Conservation (phyloP, 2,113 vertebrate genomes). For the Petrocephalus zakoni region DNA sequence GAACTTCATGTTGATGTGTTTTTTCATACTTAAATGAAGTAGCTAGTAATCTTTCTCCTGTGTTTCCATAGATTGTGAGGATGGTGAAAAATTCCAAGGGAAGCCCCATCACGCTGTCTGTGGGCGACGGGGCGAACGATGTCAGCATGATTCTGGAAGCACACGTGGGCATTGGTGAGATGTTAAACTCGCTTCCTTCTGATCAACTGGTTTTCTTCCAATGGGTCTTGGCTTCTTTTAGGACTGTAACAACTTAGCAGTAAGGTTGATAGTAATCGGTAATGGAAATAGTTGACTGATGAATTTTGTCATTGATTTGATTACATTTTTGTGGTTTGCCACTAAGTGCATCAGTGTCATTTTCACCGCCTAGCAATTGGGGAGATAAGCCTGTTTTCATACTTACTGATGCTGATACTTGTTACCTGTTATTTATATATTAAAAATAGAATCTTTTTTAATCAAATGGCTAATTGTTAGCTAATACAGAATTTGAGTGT, state of each 20-base stretch:
- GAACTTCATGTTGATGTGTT: not conserved
- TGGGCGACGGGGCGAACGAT: conserved; percentile 95
- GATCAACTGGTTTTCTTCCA: not conserved
- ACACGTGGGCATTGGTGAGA: conserved; percentile 90
- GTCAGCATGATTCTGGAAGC: conserved; percentile 99
- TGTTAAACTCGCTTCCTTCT: not conserved
- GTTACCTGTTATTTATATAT: not conserved
- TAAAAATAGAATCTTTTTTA: not conserved
- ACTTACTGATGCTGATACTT: not conserved
- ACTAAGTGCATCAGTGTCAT: not conserved
- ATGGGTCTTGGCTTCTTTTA: not conserved
- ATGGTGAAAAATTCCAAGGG: conserved; percentile 97
- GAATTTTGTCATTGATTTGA: not conserved
- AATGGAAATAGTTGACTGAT: not conserved
- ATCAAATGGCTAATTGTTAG: not conserved
- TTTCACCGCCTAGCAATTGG: not conserved
- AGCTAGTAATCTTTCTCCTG: not conserved
- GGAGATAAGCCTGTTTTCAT: not conserved
- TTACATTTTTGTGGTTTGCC: not conserved
- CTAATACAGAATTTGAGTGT: not conserved
- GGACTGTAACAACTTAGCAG: not conserved
- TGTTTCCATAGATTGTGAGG: conserved; percentile 75
- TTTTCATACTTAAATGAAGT: not conserved
- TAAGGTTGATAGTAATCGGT: not conserved
- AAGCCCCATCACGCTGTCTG: conserved; percentile 82